Percentiles rank a stretch among this genome's conserved stretches.
phyloP scores from a whole-genome alignment of 2,888 invertebrate genomes.

The Palloptera scutellata region DNA sequence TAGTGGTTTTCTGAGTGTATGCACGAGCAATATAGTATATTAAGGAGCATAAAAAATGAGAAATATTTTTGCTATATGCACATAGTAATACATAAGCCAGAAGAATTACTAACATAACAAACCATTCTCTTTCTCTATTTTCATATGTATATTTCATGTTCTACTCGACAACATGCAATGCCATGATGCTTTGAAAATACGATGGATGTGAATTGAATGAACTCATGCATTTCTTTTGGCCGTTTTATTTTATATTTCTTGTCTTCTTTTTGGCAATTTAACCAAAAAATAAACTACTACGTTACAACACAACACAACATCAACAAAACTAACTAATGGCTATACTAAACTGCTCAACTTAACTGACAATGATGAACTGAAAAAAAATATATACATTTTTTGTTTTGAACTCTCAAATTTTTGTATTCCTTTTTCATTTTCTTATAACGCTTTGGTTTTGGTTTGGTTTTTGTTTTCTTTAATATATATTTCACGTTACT shows the following conservation, averaged over 20 bases:
- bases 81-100: too few species aligned
- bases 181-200: not conserved
- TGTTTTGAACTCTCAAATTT: conserved; percentile 27
- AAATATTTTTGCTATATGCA: too few species aligned
- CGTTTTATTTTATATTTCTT: conserved; percentile 10
- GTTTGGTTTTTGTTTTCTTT: conserved; percentile 13
- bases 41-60: too few species aligned
- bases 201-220: not conserved
- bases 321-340: conserved; percentile 39
- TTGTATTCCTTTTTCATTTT: conserved; percentile 15
- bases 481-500: conserved; percentile 16
- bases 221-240: not conserved
- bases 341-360: conserved; percentile 43
- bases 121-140: conserved; percentile 15
- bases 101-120: not conserved
- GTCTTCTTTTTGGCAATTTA: conserved; percentile 18
- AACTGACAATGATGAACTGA: conserved; percentile 46
- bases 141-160: too few species aligned
- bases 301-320: conserved; percentile 27
- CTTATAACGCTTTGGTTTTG: conserved; percentile 17
- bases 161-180: too few species aligned
- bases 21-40: too few species aligned
- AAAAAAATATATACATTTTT: conserved; percentile 33
- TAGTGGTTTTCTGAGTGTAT: too few species aligned
- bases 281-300: conserved; percentile 20